Percentiles rank a stretch among this genome's conserved stretches.
Evolutionary conservation across 2,888 invertebrate genomes (phyloP).

Genomic region (Calephelis perditalis): DNA sequence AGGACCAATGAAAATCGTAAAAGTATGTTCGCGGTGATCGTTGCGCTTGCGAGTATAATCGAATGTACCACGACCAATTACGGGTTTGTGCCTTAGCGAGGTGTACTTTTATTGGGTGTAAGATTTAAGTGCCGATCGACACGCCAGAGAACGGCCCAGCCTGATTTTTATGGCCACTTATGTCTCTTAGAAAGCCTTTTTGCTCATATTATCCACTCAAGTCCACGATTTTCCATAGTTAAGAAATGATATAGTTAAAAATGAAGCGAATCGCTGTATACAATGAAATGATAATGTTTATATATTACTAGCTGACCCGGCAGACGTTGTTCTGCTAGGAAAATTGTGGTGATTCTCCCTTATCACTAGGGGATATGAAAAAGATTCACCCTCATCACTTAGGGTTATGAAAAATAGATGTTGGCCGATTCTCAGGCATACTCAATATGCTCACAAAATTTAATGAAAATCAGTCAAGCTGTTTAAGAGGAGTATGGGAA

Average conservation of each 20-base stretch:
- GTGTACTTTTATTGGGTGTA: slow-evolving; percentile 75
- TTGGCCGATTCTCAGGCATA: too few species aligned
- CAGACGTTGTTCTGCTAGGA: too few species aligned
- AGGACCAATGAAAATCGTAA: slow-evolving; percentile 71
- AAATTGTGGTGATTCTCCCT: too few species aligned
- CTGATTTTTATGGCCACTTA: slow-evolving; percentile 59
- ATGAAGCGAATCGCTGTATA: not conserved
- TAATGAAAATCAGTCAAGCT: too few species aligned
- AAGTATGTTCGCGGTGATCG: slow-evolving; percentile 55
- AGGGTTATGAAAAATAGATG: too few species aligned
- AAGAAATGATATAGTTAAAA: slow-evolving; percentile 9
- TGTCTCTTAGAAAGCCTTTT: slow-evolving; percentile 18
- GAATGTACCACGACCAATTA: slow-evolving; percentile 69
- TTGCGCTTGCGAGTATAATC: slow-evolving; percentile 45
- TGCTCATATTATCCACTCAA: slow-evolving; percentile 30
- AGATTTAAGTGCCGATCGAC: slow-evolving; percentile 74
- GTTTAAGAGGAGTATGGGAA: too few species aligned
- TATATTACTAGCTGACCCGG: too few species aligned
- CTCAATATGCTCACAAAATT: too few species aligned
- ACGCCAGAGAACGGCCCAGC: slow-evolving; percentile 56
- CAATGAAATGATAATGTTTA: too few species aligned
- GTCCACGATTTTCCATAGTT: slow-evolving; percentile 11
- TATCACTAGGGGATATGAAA: too few species aligned
- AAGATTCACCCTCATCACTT: too few species aligned
- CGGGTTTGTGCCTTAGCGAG: slow-evolving; percentile 54